These are phyloP conservation scores for Tetragonula carbonaria DNA, from an alignment of 2,888 invertebrate genomes.

Conservation along the genomic window DNA sequence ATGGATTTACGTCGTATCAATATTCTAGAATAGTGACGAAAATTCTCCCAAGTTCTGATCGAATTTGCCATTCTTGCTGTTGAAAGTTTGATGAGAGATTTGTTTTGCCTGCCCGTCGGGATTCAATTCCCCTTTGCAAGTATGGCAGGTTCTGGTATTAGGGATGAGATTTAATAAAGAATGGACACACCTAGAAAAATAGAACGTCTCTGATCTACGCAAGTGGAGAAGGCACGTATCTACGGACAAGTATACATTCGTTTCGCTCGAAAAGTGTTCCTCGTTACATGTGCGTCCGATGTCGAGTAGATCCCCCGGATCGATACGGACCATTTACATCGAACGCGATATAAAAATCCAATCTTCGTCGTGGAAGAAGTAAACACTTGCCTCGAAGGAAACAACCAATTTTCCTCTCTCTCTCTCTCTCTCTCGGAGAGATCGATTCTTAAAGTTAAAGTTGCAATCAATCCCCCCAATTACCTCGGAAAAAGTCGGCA, in stretches of 20 bases:
- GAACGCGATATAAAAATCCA: constrained; percentile 22
- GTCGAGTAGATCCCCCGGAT: constrained; percentile 23
- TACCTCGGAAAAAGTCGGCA: neutral
- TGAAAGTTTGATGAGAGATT: neutral
- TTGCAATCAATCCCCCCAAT: neutral
- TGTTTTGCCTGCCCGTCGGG: neutral
- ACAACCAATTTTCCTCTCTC: neutral
- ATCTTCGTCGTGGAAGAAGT: neutral
- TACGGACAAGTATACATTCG: constrained; percentile 14
- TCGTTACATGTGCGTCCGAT: constrained; percentile 34
- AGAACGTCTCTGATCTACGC: constrained; percentile 2
- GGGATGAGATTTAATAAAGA: neutral
- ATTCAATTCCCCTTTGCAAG: neutral
- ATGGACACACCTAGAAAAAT: neutral
- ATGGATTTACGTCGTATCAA: neutral
- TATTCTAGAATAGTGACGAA: neutral
- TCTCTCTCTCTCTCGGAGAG: neutral
- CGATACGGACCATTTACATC: constrained; percentile 29
- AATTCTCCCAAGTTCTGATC: neutral
- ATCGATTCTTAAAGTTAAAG: neutral
- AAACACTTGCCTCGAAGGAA: neutral
- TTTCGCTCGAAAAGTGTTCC: constrained; percentile 26
- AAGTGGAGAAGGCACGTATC: constrained; percentile 21
- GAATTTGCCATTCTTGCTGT: neutral
- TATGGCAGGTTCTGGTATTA: neutral